Evolutionary conservation across 1,140 invertebrate species (phyloP).

Genomic region (Lasioglossum baleicum): DNA sequence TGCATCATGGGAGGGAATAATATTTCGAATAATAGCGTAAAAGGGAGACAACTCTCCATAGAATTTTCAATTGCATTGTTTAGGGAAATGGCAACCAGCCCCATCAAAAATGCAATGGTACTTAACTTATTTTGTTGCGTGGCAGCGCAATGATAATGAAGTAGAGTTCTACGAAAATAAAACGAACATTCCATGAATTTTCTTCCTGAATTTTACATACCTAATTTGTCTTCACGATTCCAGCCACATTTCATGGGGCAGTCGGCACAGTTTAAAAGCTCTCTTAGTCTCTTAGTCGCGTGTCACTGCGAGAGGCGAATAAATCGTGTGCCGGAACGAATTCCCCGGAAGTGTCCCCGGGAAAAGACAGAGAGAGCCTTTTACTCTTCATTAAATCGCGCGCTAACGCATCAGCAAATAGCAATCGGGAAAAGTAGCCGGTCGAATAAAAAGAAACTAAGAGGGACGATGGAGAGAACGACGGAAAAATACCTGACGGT

Average conservation of each 20-base stretch:
- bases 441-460: background rate
- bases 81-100: too few species aligned
- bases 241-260: background rate
- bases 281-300: background rate
- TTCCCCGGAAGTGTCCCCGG: conserved; percentile 11
- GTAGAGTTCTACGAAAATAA: too few species aligned
- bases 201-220: background rate
- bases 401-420: conserved; percentile 50
- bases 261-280: background rate
- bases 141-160: too few species aligned
- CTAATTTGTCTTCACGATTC: background rate
- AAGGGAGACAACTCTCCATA: too few species aligned
- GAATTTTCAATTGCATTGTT: too few species aligned
- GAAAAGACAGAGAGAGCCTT: background rate
- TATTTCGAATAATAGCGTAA: too few species aligned
- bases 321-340: background rate
- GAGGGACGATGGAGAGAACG: background rate
- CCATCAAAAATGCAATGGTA: too few species aligned
- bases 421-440: conserved; percentile 53
- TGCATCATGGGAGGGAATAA: too few species aligned
- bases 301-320: background rate
- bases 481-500: background rate
- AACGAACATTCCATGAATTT: background rate
- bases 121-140: too few species aligned
- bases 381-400: conserved; percentile 51